Percentiles rank a stretch among this genome's conserved stretches.
phyloP scores from a whole-genome alignment of 2,888 invertebrate species.

The Erebia aethiops region DNA sequence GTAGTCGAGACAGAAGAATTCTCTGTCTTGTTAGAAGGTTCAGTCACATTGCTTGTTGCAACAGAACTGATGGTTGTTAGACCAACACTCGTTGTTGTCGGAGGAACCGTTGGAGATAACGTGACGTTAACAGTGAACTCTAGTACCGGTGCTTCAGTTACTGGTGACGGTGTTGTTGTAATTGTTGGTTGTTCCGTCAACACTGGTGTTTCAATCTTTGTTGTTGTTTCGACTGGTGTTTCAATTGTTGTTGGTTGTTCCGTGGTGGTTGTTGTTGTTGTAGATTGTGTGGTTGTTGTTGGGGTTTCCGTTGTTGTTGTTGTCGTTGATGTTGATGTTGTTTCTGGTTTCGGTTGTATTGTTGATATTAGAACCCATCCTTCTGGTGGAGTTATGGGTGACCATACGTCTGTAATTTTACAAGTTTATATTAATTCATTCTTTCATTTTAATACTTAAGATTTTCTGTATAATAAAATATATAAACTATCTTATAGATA shows the following conservation, averaged over 20 bases:
- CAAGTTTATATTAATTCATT: background rate
- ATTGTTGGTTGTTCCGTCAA: conserved; percentile 30
- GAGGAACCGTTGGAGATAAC: conserved; percentile 54
- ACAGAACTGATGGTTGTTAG: conserved; percentile 25
- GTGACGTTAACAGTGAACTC: conserved; percentile 73
- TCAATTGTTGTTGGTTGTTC: conserved; percentile 44
- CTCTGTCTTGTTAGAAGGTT: conserved; percentile 28
- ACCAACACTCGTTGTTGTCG: conserved; percentile 55
- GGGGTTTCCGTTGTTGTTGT: conserved; percentile 43
- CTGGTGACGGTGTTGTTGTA: conserved; percentile 30
- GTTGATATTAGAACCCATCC: conserved; percentile 84
- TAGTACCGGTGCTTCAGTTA: conserved; percentile 48
- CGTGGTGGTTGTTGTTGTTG: conserved; percentile 46
- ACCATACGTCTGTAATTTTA: conserved; percentile 80
- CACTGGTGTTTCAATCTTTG: conserved; percentile 40
- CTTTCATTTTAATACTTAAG: background rate
- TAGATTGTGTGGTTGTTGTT: conserved; percentile 46
- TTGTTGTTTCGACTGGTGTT: conserved; percentile 51
- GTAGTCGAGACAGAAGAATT: conserved; percentile 37
- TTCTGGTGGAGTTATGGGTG: conserved; percentile 85
- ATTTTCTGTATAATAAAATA: too few relatives aligned
- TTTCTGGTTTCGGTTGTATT: conserved; percentile 64
- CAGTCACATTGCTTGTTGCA: conserved; percentile 49
- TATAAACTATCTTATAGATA: too few relatives aligned
- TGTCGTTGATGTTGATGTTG: conserved; percentile 47